Evolutionary conservation across 2,113 vertebrate species (phyloP), one percentile per base, ranked within the genome.

Genomic region (Otus sunia): DNA sequence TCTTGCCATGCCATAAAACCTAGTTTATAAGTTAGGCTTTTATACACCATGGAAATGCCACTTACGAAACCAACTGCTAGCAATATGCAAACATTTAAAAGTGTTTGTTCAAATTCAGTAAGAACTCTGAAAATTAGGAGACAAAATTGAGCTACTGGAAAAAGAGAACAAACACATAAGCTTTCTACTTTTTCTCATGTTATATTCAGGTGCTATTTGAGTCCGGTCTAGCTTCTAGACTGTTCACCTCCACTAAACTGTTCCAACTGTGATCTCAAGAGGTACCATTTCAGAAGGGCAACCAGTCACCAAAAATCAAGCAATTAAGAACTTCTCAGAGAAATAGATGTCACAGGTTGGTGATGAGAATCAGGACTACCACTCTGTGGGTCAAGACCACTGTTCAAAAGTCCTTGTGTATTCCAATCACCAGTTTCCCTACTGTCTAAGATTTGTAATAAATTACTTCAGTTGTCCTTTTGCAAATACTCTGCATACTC

Each of bases 131-230:
- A 95, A 95, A 45, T 7, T 1, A 89, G 45, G 45, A 58, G 41
- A 74, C 9, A 2, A 82, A 68, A 22, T 4, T 26, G 36, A 95
- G 53, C 74, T 55, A 76, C 18, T 86, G 49, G 63, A 34, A 75
- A 92, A 85, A 85, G 86, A 43, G 16, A 72, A 47, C 39, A 79
- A 83, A 27, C 2, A 7, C n/a, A 87, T 85, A 63, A 79, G n/a
- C 74, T 62, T 87, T 89, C 69, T 68, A 63, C 67, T 79, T 96
- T 78, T 82, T 89, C 80, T 96, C 84, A 91, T 92, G 80, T 94
- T 94, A 64, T 41, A 89, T 87, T 94, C 82, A 91, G 58, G 29
- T 32, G 74, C 11, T 49, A 89, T 66, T 91, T 73, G 80, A 95
- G 71, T 73, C 76, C 64, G 56, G 37, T 22, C 83, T 60, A 37